Evolutionary conservation across 2,888 invertebrate species (phyloP).

Genomic region (Drosophila stalkeri): DNA sequence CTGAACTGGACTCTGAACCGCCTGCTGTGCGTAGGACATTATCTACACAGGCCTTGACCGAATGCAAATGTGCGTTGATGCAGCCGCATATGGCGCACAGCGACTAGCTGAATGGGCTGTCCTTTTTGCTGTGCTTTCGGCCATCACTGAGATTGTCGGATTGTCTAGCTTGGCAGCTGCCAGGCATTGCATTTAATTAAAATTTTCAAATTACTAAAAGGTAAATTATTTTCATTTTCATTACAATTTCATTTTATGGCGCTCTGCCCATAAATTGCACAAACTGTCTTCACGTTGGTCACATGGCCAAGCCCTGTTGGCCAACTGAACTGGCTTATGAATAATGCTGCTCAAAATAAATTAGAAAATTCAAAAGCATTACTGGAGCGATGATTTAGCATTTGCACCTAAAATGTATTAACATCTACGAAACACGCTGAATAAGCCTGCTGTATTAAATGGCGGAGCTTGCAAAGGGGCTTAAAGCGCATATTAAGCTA

Average conservation of each 20-base stretch:
- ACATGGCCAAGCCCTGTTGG: not conserved
- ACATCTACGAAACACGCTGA: constrained; percentile 19
- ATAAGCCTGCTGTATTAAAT: constrained; percentile 11
- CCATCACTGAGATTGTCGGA: constrained; percentile 41
- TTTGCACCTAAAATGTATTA: constrained; percentile 12
- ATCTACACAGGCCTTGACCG: constrained; percentile 33
- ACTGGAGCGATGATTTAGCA: constrained; percentile 9
- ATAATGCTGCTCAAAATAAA: constrained; percentile 29
- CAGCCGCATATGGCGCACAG: constrained; percentile 30
- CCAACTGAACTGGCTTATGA: constrained; percentile 20
- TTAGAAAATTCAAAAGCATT: constrained; percentile 17
- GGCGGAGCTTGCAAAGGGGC: not conserved
- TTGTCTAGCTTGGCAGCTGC: constrained; percentile 29
- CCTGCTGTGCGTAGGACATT: constrained; percentile 40
- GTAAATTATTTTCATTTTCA: constrained; percentile 58
- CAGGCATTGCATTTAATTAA: constrained; percentile 69
- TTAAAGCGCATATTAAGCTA: constrained; percentile 33
- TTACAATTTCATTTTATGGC: constrained; percentile 45
- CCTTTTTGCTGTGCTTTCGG: constrained; percentile 4
- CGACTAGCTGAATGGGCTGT: not conserved
- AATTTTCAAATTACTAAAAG: constrained; percentile 71
- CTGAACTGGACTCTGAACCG: constrained; percentile 16
- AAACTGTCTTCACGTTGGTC: constrained; percentile 45
- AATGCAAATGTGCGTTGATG: constrained; percentile 42
- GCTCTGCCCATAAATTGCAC: constrained; percentile 45